Evolutionary conservation across 2,888 invertebrate genomes (phyloP).

Genomic region (Marronus borbonicus): DNA sequence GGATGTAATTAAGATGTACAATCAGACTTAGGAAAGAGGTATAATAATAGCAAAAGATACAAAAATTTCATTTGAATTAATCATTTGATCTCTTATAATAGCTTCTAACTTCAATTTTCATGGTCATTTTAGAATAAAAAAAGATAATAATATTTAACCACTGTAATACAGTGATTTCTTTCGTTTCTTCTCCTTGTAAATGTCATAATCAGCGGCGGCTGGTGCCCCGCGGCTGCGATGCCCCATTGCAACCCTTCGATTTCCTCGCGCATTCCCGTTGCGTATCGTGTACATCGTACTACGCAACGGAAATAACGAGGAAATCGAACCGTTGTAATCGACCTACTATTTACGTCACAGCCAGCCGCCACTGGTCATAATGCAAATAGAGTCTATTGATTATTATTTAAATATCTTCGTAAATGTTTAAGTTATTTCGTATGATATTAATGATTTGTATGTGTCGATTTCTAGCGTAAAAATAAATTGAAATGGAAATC

Average conservation of each 20-base stretch:
- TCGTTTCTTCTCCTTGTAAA: not conserved
- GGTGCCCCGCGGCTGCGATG: too few relatives aligned
- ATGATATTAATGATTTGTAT: conserved; percentile 19
- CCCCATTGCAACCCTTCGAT: too few relatives aligned
- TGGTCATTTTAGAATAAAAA: conserved; percentile 38
- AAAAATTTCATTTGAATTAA: conserved; percentile 13
- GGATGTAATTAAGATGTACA: conserved; percentile 19
- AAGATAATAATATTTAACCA: not conserved
- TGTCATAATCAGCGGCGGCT: too few relatives aligned
- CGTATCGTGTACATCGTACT: too few relatives aligned
- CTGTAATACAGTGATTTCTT: conserved; percentile 2
- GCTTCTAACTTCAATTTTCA: not conserved
- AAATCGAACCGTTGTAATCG: too few relatives aligned
- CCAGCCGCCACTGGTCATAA: not conserved
- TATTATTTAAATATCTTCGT: conserved; percentile 34
- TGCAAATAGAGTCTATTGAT: conserved; percentile 3
- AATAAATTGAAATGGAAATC: too few relatives aligned
- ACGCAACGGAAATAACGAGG: too few relatives aligned
- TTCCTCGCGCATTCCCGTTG: too few relatives aligned
- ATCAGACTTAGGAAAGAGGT: conserved; percentile 19
- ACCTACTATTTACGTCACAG: not conserved
- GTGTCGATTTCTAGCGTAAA: conserved; percentile 2
- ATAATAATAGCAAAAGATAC: not conserved
- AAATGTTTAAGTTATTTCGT: conserved; percentile 23
- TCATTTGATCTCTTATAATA: conserved; percentile 13